phyloP scores from a whole-genome alignment of 2,888 invertebrate genomes.

The Microplitis deprimator region DNA sequence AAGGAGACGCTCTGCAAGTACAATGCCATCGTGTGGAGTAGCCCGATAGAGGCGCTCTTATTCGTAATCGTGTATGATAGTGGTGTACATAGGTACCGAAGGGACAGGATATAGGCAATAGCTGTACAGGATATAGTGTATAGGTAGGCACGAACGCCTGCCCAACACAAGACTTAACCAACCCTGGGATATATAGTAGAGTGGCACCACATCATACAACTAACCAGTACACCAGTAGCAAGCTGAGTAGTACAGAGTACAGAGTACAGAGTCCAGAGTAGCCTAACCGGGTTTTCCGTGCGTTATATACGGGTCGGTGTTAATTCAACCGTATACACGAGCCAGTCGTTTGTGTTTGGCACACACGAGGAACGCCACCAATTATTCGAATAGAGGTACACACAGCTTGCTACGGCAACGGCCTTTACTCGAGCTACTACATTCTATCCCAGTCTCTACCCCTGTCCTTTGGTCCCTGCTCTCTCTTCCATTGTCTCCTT shows the following conservation, averaged over 20 bases:
- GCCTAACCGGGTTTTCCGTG: slow-evolving; percentile 12
- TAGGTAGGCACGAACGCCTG: neutral
- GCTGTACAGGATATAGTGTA: neutral
- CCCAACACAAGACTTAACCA: neutral
- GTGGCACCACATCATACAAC: neutral
- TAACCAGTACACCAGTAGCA: slow-evolving; percentile 17
- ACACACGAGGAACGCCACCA: slow-evolving; percentile 50
- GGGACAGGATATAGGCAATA: neutral
- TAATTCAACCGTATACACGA: slow-evolving; percentile 60
- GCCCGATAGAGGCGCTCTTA: slow-evolving; percentile 1
- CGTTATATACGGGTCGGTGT: slow-evolving; percentile 52
- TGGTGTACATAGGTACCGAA: neutral
- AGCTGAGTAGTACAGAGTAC: neutral
- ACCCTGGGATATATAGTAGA: slow-evolving; percentile 1
- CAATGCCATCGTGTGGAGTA: slow-evolving; percentile 42
- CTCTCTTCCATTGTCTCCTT: neutral
- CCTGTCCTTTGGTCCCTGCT: neutral
- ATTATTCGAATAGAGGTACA: slow-evolving; percentile 54
- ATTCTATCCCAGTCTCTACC: neutral
- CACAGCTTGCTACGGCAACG: slow-evolving; percentile 20
- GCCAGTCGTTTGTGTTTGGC: slow-evolving; percentile 56
- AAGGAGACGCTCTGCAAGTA: slow-evolving; percentile 48
- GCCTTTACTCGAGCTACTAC: neutral
- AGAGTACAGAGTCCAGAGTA: neutral
- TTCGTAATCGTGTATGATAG: neutral